Evolutionary conservation across 2,888 invertebrate genomes (phyloP), one percentile per base, ranked within the genome.

Genomic region (Sarcophaga variegata): DNA sequence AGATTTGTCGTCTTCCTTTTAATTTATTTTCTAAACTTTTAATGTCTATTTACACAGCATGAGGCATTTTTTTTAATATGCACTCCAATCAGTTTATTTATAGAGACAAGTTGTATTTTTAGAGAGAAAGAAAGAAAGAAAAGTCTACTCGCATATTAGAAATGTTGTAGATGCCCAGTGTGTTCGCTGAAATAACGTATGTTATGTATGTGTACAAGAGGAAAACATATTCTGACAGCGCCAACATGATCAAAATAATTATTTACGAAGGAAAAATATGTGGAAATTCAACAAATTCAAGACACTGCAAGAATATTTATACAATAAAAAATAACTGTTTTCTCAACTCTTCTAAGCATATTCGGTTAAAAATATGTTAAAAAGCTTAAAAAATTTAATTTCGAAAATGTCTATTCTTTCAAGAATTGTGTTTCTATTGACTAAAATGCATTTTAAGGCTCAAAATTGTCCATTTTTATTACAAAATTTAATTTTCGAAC

Each of bases 1-100:
- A 83, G 62, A 83, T 83, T 79, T 82, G 83, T 83, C 74, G 79
- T 79, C 69, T 27, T 67, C 47, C 64, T 59, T 80, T 83, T 45
- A 60, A 83, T 54, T 75, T 75, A 45, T 64, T 60, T 64, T 69
- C 27, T 37, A 37, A 10, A 37, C 37, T 75, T 77, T 60, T 69
- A n/a, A 72, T 86, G 25, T 86, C 63, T 83, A 85, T 80, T 83
- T 86, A 64, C 83, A 69, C 83, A 83, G 86, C 81, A 83, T 77
- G 86, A 75, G 83, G 72, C 17, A 75, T 37, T 69, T 37, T 62
- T 62, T 54, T 60, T 49, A 27, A 54, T 60, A 77, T 60, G 12
- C 4, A 54, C 12, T 54, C 17, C 17, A 17, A 12, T 17, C 54
- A 12, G n/a, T 74, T 86, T 83, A 86, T 86, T 86, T 83, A 81